Evolutionary conservation across 2,113 vertebrate genomes (phyloP), one percentile per base, ranked within the genome.

Genomic region (Passer domesticus): DNA sequence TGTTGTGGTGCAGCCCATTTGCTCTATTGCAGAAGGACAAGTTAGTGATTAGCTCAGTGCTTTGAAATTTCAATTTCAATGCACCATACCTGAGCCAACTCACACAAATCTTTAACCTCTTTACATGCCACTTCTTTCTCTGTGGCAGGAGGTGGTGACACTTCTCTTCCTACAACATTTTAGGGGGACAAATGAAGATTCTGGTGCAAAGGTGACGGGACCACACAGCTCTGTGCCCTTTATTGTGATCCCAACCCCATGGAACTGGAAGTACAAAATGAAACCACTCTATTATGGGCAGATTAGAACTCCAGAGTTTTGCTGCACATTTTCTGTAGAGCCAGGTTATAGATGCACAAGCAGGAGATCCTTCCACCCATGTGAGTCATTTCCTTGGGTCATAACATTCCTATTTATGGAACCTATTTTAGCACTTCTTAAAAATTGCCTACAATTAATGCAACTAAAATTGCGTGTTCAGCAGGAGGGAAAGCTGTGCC

Each of bases 1-100:
- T 69, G 31, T 33, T 4, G 0, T 24, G 1, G 0, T 0, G 0
- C 41, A 76, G 44, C 20, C 49, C 6, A 0, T 58, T 91, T 84
- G 39, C 56, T 67, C 23, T 43, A 0, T 33, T 43, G 55, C 56
- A 35, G 55, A 58, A 87, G 83, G 15, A 53, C n/a, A 59, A 88
- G 30, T 10, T 25, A 67, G 27, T 22, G 33, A 63, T 68, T 19
- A 85, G 31, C 24, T 30, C 3, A 4, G 30, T 31, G 49, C 58
- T 92, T 30, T 73, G 25, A 90, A 64, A 90, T 73, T 35, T 60
- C 0, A 0, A 18, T 60, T 84, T 82, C 37, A 46, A 0, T 13
- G 14, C 27, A 37, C 22, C 49, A 25, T 31, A 6, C 35, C 53
- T 27, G 44, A 89, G 56, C 35, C 44, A 84, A 8, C 13, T 79